These are phyloP conservation scores for Isotomurus palustris DNA, from an alignment of 2,888 invertebrate genomes.

Conservation along the genomic window DNA sequence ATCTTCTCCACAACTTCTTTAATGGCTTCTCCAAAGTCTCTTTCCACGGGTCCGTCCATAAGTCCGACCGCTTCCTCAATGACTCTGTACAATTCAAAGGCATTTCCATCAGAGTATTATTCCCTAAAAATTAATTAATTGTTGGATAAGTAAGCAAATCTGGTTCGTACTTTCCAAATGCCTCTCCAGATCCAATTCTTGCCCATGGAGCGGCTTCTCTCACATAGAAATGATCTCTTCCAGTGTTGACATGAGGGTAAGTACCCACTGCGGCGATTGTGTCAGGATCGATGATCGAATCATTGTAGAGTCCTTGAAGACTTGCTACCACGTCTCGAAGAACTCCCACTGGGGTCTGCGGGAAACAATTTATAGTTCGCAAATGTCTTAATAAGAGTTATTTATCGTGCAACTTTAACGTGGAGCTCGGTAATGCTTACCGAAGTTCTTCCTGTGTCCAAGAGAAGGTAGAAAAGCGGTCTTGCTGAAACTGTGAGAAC, in stretches of 20 bases:
- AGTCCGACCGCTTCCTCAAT: constrained; percentile 9
- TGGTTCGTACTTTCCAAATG: constrained; percentile 5
- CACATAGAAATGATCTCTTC: constrained; percentile 19
- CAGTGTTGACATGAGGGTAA: constrained; percentile 15
- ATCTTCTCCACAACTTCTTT: constrained; percentile 27
- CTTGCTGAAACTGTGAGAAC: constrained; percentile 15
- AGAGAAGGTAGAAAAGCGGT: constrained; percentile 26
- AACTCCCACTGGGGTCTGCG: constrained; percentile 21
- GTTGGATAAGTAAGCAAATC: background rate
- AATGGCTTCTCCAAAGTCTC: constrained; percentile 35
- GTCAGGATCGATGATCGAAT: constrained; percentile 4
- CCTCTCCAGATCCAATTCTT: constrained; percentile 16
- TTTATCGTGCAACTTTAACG: background rate
- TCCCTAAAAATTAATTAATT: constrained; percentile 4
- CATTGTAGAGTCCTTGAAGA: constrained; percentile 4
- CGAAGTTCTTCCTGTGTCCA: constrained; percentile 25
- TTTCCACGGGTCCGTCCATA: constrained; percentile 24
- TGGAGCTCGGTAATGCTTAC: constrained; percentile 3
- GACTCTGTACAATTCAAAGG: constrained; percentile 12
- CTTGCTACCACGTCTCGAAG: constrained; percentile 12
- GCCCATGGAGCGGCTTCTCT: constrained; percentile 26
- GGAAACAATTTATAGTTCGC: background rate
- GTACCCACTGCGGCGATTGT: constrained; percentile 25
- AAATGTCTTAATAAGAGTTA: background rate
- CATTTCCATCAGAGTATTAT: constrained; percentile 6